phyloP scores from a whole-genome alignment of 1,140 invertebrate species.

The Drosophila sp. region DNA sequence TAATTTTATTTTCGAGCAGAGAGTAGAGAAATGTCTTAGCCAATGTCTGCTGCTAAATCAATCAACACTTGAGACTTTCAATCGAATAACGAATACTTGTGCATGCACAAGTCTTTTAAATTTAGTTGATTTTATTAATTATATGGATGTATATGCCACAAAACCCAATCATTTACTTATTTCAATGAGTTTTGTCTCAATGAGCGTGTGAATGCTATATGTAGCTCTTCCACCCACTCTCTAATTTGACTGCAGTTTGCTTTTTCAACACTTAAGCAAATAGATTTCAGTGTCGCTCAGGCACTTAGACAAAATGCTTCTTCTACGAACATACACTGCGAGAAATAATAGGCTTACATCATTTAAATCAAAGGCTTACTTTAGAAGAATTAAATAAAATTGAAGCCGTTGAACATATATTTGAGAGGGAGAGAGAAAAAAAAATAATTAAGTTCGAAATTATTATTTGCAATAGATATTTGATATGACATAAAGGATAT shows the following conservation, averaged over 20 bases:
- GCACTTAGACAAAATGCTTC: slow-evolving; percentile 60
- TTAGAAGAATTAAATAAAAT: no score
- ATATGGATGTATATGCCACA: slow-evolving; percentile 22
- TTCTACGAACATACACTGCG: slow-evolving; percentile 10
- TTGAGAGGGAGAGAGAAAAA: no score
- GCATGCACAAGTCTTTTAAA: slow-evolving; percentile 19
- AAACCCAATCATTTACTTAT: slow-evolving; percentile 40
- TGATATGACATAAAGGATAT: no score
- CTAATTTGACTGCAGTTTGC: slow-evolving; percentile 15
- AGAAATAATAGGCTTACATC: neutral
- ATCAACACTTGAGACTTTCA: slow-evolving; percentile 59
- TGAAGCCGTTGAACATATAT: no score
- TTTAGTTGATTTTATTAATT: slow-evolving; percentile 68
- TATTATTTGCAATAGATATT: no score
- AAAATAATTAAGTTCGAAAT: no score
- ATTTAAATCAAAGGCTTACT: no score
- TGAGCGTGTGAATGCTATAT: slow-evolving; percentile 15
- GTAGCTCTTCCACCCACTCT: neutral
- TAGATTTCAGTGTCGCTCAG: slow-evolving; percentile 72
- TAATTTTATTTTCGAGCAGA: slow-evolving; percentile 17
- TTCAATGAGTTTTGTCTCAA: slow-evolving; percentile 41
- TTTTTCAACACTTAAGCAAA: slow-evolving; percentile 73
- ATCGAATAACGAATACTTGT: neutral
- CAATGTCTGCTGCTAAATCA: slow-evolving; percentile 61
- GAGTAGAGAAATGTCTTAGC: neutral